Evolutionary conservation across 1,140 invertebrate genomes (phyloP).

Genomic region (Eumeta japonica): DNA sequence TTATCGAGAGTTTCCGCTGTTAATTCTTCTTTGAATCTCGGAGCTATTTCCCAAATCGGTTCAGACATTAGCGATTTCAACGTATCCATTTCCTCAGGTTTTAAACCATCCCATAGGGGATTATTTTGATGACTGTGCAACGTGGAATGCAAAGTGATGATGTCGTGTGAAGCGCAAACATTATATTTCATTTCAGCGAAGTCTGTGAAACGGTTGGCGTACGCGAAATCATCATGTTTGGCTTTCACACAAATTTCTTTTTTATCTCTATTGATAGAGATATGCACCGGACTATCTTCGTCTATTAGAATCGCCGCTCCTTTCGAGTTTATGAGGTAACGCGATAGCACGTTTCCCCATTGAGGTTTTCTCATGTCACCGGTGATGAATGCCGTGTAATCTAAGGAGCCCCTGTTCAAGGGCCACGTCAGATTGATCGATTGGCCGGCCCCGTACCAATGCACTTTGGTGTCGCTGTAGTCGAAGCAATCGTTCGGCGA

Average conservation of each 20-base stretch:
- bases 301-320: slow-evolving; percentile 78
- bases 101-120: slow-evolving; percentile 77
- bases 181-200: slow-evolving; percentile 77
- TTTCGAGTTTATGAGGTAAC: slow-evolving; percentile 82
- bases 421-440: slow-evolving; percentile 77
- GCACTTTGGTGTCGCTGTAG: slow-evolving; percentile 63
- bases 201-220: slow-evolving; percentile 65
- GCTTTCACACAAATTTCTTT: slow-evolving; percentile 75
- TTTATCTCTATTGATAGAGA: slow-evolving; percentile 68
- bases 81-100: slow-evolving; percentile 69
- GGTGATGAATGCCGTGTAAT: slow-evolving; percentile 77
- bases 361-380: slow-evolving; percentile 73
- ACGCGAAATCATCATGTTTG: slow-evolving; percentile 75
- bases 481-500: slow-evolving; percentile 82
- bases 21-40: slow-evolving; percentile 60
- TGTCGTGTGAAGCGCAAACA: slow-evolving; percentile 78
- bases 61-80: slow-evolving; percentile 76
- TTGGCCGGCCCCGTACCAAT: slow-evolving; percentile 84
- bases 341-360: slow-evolving; percentile 77
- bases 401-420: slow-evolving; percentile 68
- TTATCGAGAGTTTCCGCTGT: slow-evolving; percentile 73
- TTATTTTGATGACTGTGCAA: slow-evolving; percentile 63
- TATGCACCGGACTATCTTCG: slow-evolving; percentile 73
- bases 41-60: slow-evolving; percentile 81
- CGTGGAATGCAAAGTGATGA: slow-evolving; percentile 72